Percentiles rank a stretch among this genome's conserved stretches.
Evolutionary conservation across 2,113 vertebrate species (phyloP).

Genomic region (Haliaeetus leucogaster): DNA sequence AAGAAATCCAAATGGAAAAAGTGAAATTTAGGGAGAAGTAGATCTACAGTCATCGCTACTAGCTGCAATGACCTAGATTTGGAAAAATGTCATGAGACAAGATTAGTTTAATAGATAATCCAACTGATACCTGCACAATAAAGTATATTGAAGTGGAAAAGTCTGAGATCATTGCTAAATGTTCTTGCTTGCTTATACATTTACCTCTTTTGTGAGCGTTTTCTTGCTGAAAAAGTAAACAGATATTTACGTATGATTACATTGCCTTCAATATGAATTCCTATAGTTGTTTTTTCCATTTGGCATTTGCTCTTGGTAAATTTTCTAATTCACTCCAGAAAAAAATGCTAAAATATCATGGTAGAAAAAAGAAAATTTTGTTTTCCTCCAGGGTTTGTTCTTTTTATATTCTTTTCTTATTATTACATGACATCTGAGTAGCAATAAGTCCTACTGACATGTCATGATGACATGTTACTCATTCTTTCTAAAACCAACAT

Average conservation of each 20-base stretch:
- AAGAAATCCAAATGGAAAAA: neutral
- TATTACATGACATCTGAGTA: neutral
- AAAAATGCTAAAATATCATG: neutral
- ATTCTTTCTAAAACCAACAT: neutral
- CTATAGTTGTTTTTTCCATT: neutral
- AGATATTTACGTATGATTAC: neutral
- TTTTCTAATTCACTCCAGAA: neutral
- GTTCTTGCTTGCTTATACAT: neutral
- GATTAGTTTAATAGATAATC: neutral
- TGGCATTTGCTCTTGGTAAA: neutral
- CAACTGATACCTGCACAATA: neutral
- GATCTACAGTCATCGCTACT: neutral
- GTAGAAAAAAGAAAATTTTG: neutral
- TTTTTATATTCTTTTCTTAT: neutral
- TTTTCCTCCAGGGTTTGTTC: neutral
- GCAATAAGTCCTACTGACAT: neutral
- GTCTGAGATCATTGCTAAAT: neutral
- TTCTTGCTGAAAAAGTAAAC: neutral
- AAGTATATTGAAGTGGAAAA: neutral
- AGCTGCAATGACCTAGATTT: neutral
- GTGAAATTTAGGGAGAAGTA: neutral
- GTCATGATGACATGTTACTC: neutral
- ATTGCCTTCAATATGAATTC: neutral
- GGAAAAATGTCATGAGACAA: neutral
- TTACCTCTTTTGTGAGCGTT: neutral